Conservation (phyloP, 1,140 invertebrate species). For the Apis dorsata region DNA sequence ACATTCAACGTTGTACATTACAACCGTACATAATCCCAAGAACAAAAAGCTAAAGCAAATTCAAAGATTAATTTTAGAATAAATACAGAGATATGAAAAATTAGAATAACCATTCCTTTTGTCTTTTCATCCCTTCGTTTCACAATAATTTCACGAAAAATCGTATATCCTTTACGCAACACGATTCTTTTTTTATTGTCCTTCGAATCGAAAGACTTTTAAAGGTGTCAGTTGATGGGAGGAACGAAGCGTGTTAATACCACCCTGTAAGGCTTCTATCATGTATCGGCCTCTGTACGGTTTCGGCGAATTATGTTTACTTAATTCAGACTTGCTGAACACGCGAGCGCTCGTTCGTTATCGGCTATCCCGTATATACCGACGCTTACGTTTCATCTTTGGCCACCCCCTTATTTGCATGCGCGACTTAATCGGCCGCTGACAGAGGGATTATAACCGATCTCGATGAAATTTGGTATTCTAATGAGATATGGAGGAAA, state of each 20-base stretch:
- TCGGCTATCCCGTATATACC: not conserved
- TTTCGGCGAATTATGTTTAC: constrained; percentile 68
- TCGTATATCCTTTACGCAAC: not conserved
- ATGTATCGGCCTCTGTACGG: constrained; percentile 67
- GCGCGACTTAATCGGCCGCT: not conserved
- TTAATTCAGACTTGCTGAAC: constrained; percentile 60
- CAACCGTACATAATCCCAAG: no score
- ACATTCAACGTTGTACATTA: no score
- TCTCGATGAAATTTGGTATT: not conserved
- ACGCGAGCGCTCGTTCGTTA: constrained; percentile 1
- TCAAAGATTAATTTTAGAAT: no score
- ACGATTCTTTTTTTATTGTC: not conserved
- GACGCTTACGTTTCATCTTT: not conserved
- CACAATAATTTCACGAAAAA: not conserved
- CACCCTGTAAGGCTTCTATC: constrained; percentile 65
- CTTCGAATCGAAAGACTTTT: not conserved
- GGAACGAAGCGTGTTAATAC: constrained; percentile 43
- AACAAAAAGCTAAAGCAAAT: no score
- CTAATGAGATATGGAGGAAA: not conserved
- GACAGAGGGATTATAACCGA: not conserved
- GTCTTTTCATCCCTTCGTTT: not conserved
- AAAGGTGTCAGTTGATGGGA: constrained; percentile 26
- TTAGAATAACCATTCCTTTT: not conserved
- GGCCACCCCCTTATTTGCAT: not conserved
- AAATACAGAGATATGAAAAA: no score